Evolutionary conservation across 1,140 invertebrate genomes (phyloP).

Genomic region (Gryon sp.): DNA sequence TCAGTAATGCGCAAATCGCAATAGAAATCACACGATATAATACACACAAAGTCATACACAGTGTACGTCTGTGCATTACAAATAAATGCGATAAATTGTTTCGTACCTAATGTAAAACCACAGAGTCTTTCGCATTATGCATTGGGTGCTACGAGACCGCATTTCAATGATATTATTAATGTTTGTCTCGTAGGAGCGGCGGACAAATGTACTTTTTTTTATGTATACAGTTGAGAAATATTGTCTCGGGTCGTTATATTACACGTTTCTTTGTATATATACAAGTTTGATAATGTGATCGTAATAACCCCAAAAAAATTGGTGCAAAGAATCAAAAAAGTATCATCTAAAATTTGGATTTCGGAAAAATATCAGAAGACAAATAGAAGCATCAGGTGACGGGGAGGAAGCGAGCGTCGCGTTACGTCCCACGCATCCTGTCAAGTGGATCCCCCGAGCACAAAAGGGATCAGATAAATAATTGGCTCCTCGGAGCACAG

Average conservation of each 20-base stretch:
- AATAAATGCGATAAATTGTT: conserved; percentile 19
- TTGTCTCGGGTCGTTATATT: too few species aligned
- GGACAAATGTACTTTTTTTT: neutral
- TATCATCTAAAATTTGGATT: conserved; percentile 28
- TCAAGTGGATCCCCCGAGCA: conserved; percentile 75
- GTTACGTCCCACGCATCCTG: conserved; percentile 79
- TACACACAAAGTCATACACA: neutral
- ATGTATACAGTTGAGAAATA: too few species aligned
- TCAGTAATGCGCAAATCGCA: too few species aligned
- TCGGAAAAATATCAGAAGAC: conserved; percentile 2
- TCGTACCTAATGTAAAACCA: conserved; percentile 21
- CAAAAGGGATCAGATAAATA: conserved; percentile 78
- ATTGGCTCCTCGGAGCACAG: conserved; percentile 77
- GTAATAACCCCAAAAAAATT: conserved; percentile 5
- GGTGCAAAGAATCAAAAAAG: conserved; percentile 33
- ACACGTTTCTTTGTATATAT: too few species aligned
- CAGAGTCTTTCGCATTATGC: conserved; percentile 5
- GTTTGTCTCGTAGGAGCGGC: neutral
- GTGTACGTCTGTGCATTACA: conserved; percentile 23
- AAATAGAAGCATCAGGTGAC: conserved; percentile 71
- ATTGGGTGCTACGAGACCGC: neutral
- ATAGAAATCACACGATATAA: too few species aligned
- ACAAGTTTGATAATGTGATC: neutral
- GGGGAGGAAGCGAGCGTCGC: conserved; percentile 75
- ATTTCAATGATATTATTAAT: conserved; percentile 16